Evolutionary conservation across 2,888 invertebrate genomes (phyloP), one percentile per base, ranked within the genome.

Genomic region (Boloria euphrosyne): DNA sequence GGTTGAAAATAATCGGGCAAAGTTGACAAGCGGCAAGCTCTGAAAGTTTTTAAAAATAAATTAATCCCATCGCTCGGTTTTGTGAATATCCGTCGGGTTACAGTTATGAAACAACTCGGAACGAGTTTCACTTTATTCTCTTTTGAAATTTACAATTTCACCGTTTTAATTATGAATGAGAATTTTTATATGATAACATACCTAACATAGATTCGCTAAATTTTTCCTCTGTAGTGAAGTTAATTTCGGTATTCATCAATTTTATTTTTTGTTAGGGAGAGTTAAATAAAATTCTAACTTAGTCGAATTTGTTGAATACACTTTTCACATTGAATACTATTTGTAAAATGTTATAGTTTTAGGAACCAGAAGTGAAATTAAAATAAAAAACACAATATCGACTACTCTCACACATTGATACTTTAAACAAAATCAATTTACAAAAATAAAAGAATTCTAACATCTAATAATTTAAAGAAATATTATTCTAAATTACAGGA

Each of bases 31-130:
- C 58, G 55, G 47, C 55, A 53, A 52, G 61, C 63, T 59, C 49
- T n/a, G 44, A 53, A 67, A 59, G 49, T 51, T 69, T 69, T 69
- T 46, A 67, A 69, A 67, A 67, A 67, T 67, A 58, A 61, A 67
- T 65, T 69, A 67, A 59, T 67, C 67, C 64, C 67, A 64, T 69
- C 61, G 53, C 64, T 58, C 53, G 64, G 65, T 65, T 65, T 68
- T 54, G 58, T 43, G 62, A 65, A 65, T 68, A 58, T 58, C 65
- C 64, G 61, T 50, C 47, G 58, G 47, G 66, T 55, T 62, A 62
- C 67, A 65, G 65, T 69, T 67, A 67, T 62, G 64, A 54, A 59
- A 67, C 58, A 66, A 66, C 47, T 58, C 57, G 57, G 27, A 62
- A 65, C 60, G 62, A 65, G 64, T 62, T 49, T 63, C 31, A 59